Evolutionary conservation across 92 coral and sea anemone genomes (phyloP), one percentile per base, ranked within the genome.

Genomic region (Paramuricea clavata): DNA sequence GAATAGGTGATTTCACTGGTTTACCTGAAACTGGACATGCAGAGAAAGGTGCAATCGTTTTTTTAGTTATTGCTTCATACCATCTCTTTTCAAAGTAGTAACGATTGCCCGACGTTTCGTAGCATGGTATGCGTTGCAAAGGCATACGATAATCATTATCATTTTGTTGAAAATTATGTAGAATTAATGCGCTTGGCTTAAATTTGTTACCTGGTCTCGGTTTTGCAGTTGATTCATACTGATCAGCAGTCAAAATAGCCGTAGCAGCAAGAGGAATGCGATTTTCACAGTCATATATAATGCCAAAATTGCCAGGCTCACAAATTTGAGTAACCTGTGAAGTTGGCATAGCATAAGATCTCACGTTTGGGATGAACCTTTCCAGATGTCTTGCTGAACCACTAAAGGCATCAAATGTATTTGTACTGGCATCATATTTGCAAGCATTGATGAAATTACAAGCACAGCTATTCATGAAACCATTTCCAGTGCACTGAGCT

Each of bases 201-300:
- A 88, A 69, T 2, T 31, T 1, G 27, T 33, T 31, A 7, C 27
- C 6, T 21, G 87, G 90, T 57, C n/a, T n/a, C n/a, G n/a, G n/a
- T n/a, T n/a, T n/a, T n/a, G n/a, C n/a, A n/a, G n/a, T n/a, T 6
- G 26, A 12, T 0, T 49, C 15, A 28, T 78, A 78, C 64, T 90
- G 84, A 69, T 59, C 76, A 34, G 67, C 85, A 5, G 52, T 73
- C 67, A 90, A 81, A 60, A 86, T 78, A 32, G 72, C 57, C 71
- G 93, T 89, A 8, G 93, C 72, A 42, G 73, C 88, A 2, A 90
- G 12, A 0, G 93, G 93, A 5, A 86, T 81, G 50, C 90, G 83
- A 50, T 75, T 83, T 21, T 74, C 60, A 26, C 93, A 76, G 25
- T 52, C 41, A 61, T 59, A 79, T 7, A 79, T 21, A 32, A 79